A percentile compares a stretch with the other conserved stretches of the same genome.
Evolutionary conservation across 2,888 invertebrate genomes (phyloP).

Genomic region (Platycheirus rosarum): DNA sequence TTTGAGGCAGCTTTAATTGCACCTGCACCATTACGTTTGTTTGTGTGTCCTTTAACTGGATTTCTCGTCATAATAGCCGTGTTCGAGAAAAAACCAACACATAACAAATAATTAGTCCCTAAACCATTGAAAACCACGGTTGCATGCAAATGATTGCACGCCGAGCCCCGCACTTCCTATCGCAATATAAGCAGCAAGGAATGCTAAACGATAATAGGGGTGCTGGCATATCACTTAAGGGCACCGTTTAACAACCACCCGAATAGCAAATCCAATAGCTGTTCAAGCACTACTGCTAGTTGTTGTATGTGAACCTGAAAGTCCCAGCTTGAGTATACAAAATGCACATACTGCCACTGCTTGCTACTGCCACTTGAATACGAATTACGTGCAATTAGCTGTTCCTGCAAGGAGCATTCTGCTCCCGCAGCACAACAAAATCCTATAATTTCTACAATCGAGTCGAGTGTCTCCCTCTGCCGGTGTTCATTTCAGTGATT

Average conservation of each 20-base stretch:
- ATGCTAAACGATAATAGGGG: conserved; percentile 46
- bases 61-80: conserved; percentile 6
- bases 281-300: background rate
- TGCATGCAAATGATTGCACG: conserved; percentile 56
- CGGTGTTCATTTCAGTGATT: conserved; percentile 58
- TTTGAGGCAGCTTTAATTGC: background rate
- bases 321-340: conserved; percentile 7
- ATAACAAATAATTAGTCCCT: conserved; percentile 59
- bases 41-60: background rate
- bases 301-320: conserved; percentile 13
- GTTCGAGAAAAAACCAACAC: background rate
- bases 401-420: conserved; percentile 2
- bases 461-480: conserved; percentile 4
- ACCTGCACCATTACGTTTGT: background rate
- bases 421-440: conserved; percentile 37
- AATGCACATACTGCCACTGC: background rate
- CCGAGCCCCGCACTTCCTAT: conserved; percentile 14
- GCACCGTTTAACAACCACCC: conserved; percentile 28
- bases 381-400: conserved; percentile 73
- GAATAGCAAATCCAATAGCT: conserved; percentile 33
- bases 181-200: conserved; percentile 37
- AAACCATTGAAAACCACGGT: conserved; percentile 33
- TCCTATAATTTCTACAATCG: conserved; percentile 49
- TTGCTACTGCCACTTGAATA: conserved; percentile 61
- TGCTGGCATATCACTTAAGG: conserved; percentile 69